A percentile compares a stretch with the other conserved stretches of the same genome.
These are phyloP conservation scores for Auanema freiburgensis DNA, from an alignment of 2,888 invertebrate species.

Conservation along the genomic window DNA sequence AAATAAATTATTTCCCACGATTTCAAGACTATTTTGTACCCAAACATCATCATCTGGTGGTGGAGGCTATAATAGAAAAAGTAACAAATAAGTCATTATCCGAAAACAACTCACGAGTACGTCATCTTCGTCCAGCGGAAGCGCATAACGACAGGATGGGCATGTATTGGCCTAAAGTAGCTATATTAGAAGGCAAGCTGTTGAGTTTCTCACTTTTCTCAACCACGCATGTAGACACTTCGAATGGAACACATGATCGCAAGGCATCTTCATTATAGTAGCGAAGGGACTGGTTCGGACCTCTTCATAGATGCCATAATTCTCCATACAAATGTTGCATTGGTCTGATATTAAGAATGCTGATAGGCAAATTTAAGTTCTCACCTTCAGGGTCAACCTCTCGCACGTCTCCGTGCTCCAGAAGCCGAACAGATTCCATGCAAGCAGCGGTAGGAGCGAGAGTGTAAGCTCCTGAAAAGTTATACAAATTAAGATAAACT, in stretches of 20 bases:
- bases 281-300: not conserved
- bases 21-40: no score
- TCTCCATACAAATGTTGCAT: slow-evolving; percentile 24
- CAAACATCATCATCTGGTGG: no score
- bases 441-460: no score
- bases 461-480: no score
- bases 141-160: slow-evolving; percentile 21
- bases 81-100: not conserved
- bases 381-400: no score
- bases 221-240: slow-evolving; percentile 22
- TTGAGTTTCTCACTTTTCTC: slow-evolving; percentile 17
- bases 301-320: slow-evolving; percentile 8
- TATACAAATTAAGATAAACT: no score
- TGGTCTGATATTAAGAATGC: slow-evolving; percentile 10
- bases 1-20: no score
- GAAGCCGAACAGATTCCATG: no score
- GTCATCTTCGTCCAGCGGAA: slow-evolving; percentile 20
- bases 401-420: no score
- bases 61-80: no score
- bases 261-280: slow-evolving; percentile 22
- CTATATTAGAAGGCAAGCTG: no score
- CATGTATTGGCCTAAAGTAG: slow-evolving; percentile 24
- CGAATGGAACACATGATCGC: slow-evolving; percentile 24
- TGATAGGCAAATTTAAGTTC: no score
- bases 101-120: slow-evolving; percentile 17